Conservation (phyloP, 2,113 vertebrate species). For the Gopherus evgoodei region DNA sequence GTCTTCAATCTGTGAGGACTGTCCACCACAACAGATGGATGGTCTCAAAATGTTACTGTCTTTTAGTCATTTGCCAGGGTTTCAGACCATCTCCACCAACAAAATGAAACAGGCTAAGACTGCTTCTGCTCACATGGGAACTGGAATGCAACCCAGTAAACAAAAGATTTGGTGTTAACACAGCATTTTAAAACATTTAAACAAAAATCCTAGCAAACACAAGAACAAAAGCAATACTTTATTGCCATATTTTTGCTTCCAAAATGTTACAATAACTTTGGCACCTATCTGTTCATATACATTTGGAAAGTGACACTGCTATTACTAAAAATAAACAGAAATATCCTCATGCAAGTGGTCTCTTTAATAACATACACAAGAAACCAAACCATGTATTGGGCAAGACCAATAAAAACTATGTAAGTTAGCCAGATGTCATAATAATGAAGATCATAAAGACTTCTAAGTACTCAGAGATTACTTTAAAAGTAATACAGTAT, state of each 20-base stretch:
- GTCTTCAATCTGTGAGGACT: fast-evolving
- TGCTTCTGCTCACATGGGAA: not conserved
- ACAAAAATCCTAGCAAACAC: not conserved
- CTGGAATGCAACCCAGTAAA: not conserved
- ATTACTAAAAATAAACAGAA: not conserved
- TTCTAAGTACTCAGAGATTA: not conserved
- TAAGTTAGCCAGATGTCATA: not conserved
- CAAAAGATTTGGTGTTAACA: not conserved
- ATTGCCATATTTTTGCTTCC: not conserved
- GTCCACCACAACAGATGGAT: not conserved
- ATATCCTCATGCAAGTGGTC: not conserved
- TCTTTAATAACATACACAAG: not conserved
- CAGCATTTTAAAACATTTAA: not conserved
- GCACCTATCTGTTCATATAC: not conserved
- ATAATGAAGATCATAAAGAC: not conserved
- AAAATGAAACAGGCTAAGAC: not conserved
- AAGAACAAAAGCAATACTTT: not conserved
- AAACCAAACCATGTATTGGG: not conserved
- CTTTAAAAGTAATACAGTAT: not conserved
- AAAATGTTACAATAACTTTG: not conserved
- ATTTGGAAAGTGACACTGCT: not conserved
- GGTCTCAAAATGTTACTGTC: not conserved
- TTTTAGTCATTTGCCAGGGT: fast-evolving
- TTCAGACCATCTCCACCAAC: not conserved
- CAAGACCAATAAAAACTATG: not conserved